Percentiles rank a stretch among this genome's conserved stretches.
Evolutionary conservation across 2,113 vertebrate genomes (phyloP).

Genomic region (Zeus faber): DNA sequence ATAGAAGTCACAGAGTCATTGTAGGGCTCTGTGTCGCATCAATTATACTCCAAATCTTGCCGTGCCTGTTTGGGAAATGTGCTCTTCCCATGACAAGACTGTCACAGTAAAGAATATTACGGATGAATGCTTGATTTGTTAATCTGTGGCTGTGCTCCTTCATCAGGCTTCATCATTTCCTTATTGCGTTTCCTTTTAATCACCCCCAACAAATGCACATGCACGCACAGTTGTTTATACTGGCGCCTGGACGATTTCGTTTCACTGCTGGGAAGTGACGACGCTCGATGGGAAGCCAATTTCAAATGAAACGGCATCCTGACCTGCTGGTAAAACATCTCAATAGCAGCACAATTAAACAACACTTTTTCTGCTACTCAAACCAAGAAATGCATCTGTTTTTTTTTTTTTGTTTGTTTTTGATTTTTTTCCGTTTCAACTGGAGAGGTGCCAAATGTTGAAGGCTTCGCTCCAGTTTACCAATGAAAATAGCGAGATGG

Average conservation of each 20-base stretch:
- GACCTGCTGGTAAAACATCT: conserved; percentile 8
- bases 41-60: conserved; percentile 1
- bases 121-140: conserved; percentile 4
- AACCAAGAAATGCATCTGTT: no score
- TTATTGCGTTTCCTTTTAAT: not conserved
- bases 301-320: conserved; percentile 10
- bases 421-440: no score
- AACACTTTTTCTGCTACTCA: not conserved
- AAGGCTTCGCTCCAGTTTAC: no score
- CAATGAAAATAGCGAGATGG: no score
- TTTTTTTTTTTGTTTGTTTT: no score
- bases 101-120: not conserved
- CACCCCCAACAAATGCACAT: not conserved
- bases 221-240: not conserved
- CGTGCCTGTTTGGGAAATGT: conserved; percentile 4
- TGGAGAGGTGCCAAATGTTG: no score
- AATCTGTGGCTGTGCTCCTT: not conserved
- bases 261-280: conserved; percentile 8
- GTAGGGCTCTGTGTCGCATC: not conserved
- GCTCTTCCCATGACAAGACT: not conserved
- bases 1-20: conserved; percentile 1
- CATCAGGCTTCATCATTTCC: not conserved
- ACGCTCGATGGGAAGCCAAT: conserved; percentile 7
- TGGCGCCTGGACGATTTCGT: conserved; percentile 11
- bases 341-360: not conserved